A percentile compares a stretch with the other conserved stretches of the same genome.
These are phyloP conservation scores for Vanessa cardui DNA, from an alignment of 2,888 invertebrate species.

Conservation along the genomic window DNA sequence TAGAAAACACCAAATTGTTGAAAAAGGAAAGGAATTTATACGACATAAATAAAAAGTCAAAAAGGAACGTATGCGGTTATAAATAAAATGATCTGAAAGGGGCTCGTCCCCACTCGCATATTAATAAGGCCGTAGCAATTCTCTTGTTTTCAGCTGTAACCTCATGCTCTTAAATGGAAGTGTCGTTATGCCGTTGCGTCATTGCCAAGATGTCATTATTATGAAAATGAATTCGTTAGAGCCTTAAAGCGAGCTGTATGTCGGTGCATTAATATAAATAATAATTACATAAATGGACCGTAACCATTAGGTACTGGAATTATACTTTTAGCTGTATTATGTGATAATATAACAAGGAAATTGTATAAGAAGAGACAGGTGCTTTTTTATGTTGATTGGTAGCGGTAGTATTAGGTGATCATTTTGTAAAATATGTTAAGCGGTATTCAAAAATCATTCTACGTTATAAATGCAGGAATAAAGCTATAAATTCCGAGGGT, in stretches of 20 bases:
- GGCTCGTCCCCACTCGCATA: conserved; percentile 18
- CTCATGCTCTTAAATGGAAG: conserved; percentile 19
- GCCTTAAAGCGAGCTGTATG: background rate
- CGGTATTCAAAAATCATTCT: no score
- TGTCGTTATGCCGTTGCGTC: conserved; percentile 17
- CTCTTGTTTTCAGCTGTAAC: conserved; percentile 14
- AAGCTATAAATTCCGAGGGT: no score
- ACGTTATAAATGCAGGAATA: no score
- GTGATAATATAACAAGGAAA: background rate
- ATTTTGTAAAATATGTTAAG: no score
- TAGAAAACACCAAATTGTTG: no score
- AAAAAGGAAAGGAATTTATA: no score
- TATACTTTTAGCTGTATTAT: background rate
- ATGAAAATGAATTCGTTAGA: conserved; percentile 29
- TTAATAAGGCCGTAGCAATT: conserved; percentile 25
- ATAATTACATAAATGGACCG: conserved; percentile 26
- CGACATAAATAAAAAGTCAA: no score
- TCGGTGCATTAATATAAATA: conserved; percentile 26
- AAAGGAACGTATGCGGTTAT: no score
- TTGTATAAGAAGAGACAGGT: no score
- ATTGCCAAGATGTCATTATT: conserved; percentile 25
- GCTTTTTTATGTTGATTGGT: no score
- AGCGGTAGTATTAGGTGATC: no score
- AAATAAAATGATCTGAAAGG: background rate
- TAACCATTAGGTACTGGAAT: conserved; percentile 15